Percentiles rank a stretch among this genome's conserved stretches.
Evolutionary conservation across 2,888 invertebrate genomes (phyloP).

Genomic region (Octonoba sinensis): DNA sequence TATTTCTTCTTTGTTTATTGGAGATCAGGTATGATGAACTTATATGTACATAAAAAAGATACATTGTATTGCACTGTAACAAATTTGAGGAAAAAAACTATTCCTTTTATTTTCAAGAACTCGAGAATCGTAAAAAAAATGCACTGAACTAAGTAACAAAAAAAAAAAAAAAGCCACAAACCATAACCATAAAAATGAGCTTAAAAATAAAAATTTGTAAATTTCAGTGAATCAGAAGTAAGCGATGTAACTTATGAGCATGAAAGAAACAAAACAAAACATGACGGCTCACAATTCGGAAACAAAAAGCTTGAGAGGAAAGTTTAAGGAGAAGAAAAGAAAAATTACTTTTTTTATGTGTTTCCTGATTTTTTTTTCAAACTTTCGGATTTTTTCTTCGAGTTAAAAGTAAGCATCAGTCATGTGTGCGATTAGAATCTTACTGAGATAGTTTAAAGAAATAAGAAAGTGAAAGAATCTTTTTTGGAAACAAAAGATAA

Average conservation of each 20-base stretch:
- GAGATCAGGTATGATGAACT: no score
- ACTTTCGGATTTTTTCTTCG: no score
- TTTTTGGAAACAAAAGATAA: constrained; percentile 15
- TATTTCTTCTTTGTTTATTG: no score
- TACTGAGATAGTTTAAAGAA: constrained; percentile 35
- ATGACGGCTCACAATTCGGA: background rate
- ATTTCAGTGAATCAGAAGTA: constrained; percentile 32
- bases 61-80: no score
- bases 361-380: no score
- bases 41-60: no score
- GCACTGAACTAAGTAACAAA: background rate
- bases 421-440: constrained; percentile 56
- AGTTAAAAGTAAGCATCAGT: constrained; percentile 40
- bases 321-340: constrained; percentile 56
- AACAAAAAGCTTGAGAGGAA: constrained; percentile 30
- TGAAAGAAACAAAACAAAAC: constrained; percentile 18
- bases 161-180: constrained; percentile 1
- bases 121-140: no score
- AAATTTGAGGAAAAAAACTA: no score
- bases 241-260: constrained; percentile 17
- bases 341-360: constrained; percentile 28
- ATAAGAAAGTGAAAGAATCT: constrained; percentile 9
- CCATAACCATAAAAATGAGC: constrained; percentile 1
- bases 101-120: no score
- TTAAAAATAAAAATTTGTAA: constrained; percentile 8